Evolutionary conservation across 2,888 invertebrate genomes (phyloP), one percentile per base, ranked within the genome.

Genomic region (Mimumesa dahlbomi): DNA sequence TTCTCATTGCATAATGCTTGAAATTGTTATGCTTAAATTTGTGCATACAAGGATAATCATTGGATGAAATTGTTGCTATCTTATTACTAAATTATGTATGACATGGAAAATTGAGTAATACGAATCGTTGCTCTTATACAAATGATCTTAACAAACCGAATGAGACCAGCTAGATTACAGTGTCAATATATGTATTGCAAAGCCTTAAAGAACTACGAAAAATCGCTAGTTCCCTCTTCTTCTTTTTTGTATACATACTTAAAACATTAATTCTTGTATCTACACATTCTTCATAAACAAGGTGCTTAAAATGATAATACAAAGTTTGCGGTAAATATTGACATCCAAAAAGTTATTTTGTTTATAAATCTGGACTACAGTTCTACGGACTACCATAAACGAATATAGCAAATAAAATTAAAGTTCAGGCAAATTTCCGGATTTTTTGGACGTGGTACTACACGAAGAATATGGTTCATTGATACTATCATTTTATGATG

Each of bases 21-120:
- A 45, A 50, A 46, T 58, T 54, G 67, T 75, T 75, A 64, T 40
- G 76, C 68, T 76, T 72, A 50, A 45, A 63, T 62, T 57, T 38
- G 48, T 68, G 62, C 70, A 57, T 63, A 57, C 29, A 52, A 21
- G 21, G 48, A 49, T 36, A 61, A 58, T 14, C 46, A 61, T 45
- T 49, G 36, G 45, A n/a, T n/a, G n/a, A n/a, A n/a, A 21, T 31
- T 29, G 45, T 43, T 29, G 16, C 18, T 48, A 31, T 9, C 34
- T 57, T 50, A 48, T 52, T 68, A 50, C 43, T 43, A 45, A 57
- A 68, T 57, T 58, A 40, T 40, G 59, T 22, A 45, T 34, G 31
- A n/a, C n/a, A n/a, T 19, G 46, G 0, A 42, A 9, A 46, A 31
- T 14, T 18, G 25, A 40, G 21, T 29, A 3, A 36, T 16, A 53